These are phyloP conservation scores for Eulemur macaco DNA, from an alignment of 2,113 vertebrate species.

Conservation along the genomic window DNA sequence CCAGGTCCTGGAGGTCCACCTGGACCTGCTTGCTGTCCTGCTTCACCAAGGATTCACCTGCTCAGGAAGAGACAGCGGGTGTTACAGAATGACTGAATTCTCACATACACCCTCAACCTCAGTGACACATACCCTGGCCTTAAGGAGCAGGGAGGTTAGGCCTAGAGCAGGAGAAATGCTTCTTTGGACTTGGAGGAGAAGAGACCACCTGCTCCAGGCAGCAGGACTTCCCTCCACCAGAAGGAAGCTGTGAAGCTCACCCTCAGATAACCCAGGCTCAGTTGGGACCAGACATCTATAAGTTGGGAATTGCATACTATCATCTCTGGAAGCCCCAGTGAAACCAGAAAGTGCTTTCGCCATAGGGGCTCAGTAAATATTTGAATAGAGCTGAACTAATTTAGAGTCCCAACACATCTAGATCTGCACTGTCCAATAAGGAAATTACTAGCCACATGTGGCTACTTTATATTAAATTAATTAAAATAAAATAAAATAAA, in stretches of 20 bases:
- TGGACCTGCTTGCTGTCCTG: slow-evolving; percentile 93
- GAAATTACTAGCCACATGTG: background rate
- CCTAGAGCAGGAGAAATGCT: background rate
- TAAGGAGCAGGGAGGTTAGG: background rate
- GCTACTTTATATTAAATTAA: background rate
- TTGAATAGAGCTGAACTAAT: background rate
- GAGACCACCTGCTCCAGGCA: background rate
- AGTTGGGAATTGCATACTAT: background rate
- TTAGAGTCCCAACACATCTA: background rate
- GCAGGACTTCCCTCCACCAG: background rate
- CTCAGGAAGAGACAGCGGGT: background rate
- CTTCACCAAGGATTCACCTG: slow-evolving; percentile 88
- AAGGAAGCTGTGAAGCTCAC: background rate
- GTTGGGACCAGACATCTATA: background rate
- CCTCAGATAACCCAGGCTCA: background rate
- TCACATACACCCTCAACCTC: background rate
- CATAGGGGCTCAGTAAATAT: background rate
- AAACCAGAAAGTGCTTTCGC: background rate
- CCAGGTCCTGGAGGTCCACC: slow-evolving; percentile 95
- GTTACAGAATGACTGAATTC: background rate
- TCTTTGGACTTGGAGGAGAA: background rate
- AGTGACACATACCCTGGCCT: background rate
- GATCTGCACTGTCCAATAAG: background rate
- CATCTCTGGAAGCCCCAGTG: background rate
- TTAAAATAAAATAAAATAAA: background rate